Base-by-base conservation (phyloP, 2,888 invertebrate genomes). In the Drosophila setosimentum region DNA sequence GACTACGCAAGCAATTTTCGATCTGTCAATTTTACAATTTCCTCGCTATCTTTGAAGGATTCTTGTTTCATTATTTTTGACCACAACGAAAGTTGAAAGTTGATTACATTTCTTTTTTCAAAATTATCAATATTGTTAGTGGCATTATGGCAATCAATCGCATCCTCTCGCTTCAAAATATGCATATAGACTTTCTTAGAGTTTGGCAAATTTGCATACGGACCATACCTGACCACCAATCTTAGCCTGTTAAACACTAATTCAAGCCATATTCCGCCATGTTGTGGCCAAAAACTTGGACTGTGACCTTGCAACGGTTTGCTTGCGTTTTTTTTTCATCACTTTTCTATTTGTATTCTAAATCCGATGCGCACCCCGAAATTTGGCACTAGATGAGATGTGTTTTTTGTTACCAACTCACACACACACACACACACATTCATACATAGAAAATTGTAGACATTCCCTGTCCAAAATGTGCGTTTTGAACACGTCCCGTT, bases 361-460 rank as follows among this genome's bases (percentile, higher is more conserved):
- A 83, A 80, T 85, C 80, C 71, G 69, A 60, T 70, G 83, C 76
- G 83, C 83, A 83, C 86, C 83, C 83, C 68, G 53, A 62, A 78
- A 76, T 33, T 68, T 75, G 66, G 64, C 68, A 69, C 68, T 69
- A 61, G 53, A 42, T 60, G 45, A 57, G 49, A 13, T 29, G 58
- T 58, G 65, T 58, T 60, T 58, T 40, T 61, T 76, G 78, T 80
- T 75, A 59, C 80, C 83, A 84, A 77, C 71, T 69, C 72, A 21
- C 35, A 7, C 30, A 61, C 50, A 50, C 40, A 37, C 24, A 32
- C 13, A 32, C 10, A 53, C 18, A 35, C 21, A 37, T 21, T 40
- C 40, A 67, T 11, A 21, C 13, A 45, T 13, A 7, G 45, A 60
- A 45, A 63, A 51, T 49, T 64, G 57, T 62, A 74, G 71, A 67